Evolutionary conservation across 2,113 vertebrate genomes (phyloP), one percentile per base, ranked within the genome.

Genomic region (Lamprologus tigripictilis): DNA sequence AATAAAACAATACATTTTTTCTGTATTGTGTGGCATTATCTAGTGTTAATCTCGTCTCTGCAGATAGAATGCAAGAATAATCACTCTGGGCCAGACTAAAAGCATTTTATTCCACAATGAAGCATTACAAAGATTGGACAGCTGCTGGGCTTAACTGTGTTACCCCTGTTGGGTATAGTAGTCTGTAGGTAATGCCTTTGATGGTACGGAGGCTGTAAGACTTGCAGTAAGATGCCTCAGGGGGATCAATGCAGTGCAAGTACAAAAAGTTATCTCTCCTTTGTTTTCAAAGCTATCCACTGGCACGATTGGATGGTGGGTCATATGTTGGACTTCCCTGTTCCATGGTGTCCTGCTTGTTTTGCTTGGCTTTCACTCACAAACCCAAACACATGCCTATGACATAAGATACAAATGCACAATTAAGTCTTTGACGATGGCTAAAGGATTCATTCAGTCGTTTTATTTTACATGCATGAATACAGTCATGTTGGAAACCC

Each of bases 31-130:
- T 19, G 42, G 23, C 9, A 76, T 47, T 45, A 47, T 26, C 28
- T 45, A 49, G 71, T 28, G 6, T 47, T 76, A 47, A 47, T 49
- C 42, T 76, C 0, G 0, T 49, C 42, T 76, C 4, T 12, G 16
- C 42, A 47, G 0, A 49, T 31, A 12, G 4, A 31, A 0, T 76
- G 42, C 23, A 76, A 28, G 2, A 6, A 0, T 31, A 76, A 49
- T 47, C 9, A 28, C 16, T 28, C 0, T 49, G 16, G 42, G 26
- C 26, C 71, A 31, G 26, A 28, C 42, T 49, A 31, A 49, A 78
- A 78, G 26, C 4, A 78, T 31, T 49, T 78, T 49, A 49, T 49
- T 49, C 42, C 71, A 78, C 71, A 0, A n/a, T 78, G 4, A 51
- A 13, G 28, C 1, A 6, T 51, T 31, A 49, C 17, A 51, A 1